These are phyloP conservation scores for Steinernema khuongi DNA, from an alignment of 1,140 invertebrate genomes.

Conservation along the genomic window DNA sequence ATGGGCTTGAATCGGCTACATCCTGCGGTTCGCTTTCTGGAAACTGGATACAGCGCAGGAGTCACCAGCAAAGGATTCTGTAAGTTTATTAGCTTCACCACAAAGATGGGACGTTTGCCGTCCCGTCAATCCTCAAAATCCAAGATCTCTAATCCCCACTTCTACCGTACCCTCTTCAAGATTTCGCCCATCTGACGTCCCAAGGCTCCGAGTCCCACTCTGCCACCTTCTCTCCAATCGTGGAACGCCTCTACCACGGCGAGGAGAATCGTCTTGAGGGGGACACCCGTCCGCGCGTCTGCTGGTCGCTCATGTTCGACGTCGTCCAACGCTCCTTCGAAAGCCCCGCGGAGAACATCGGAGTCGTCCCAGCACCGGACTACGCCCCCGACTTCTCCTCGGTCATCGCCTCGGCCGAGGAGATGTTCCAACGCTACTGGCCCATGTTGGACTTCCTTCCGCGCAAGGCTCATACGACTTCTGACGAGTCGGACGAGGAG, in stretches of 20 bases:
- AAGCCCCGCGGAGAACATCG: constrained; percentile 16
- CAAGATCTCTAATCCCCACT: no score
- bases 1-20: constrained; percentile 26
- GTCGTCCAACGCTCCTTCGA: constrained; percentile 1
- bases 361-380: constrained; percentile 24
- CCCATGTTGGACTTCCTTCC: not conserved
- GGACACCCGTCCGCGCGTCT: not conserved
- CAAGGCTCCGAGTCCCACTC: not conserved
- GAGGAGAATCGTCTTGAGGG: constrained; percentile 13
- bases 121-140: no score
- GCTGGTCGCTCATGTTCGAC: constrained; percentile 5
- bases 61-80: constrained; percentile 33
- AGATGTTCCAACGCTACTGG: not conserved
- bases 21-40: constrained; percentile 24
- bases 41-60: constrained; percentile 30
- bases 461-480: not conserved
- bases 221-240: not conserved
- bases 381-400: constrained; percentile 1
- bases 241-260: not conserved
- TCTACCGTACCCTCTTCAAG: constrained; percentile 28
- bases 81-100: constrained; percentile 20
- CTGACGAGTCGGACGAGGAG: not conserved
- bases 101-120: no score
- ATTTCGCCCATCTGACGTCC: constrained; percentile 20
- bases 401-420: constrained; percentile 15